Conservation (phyloP, 2,113 vertebrate genomes). For the Sterrhoptilus dennistouni region DNA sequence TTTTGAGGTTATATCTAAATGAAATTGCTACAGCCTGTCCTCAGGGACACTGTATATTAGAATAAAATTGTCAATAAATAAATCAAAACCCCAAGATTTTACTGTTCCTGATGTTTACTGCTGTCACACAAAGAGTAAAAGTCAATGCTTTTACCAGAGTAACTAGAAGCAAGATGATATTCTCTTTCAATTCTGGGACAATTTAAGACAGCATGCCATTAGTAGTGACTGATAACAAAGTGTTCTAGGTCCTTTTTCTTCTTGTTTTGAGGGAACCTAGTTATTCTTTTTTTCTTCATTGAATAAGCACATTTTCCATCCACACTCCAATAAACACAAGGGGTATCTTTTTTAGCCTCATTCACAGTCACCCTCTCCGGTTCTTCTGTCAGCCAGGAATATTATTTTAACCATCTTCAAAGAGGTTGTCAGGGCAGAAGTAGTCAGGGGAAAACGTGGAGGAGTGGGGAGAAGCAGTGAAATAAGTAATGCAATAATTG, state of each 20-base stretch:
- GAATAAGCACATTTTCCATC: neutral
- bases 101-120: neutral
- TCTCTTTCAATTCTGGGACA: neutral
- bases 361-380: neutral
- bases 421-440: conserved; percentile 56
- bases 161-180: neutral
- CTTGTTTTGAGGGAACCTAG: neutral
- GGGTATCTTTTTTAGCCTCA: neutral
- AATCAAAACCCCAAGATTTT: neutral
- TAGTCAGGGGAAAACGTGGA: neutral
- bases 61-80: neutral
- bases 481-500: conserved; percentile 73
- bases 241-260: neutral
- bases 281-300: neutral
- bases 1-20: neutral
- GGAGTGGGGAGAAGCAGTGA: neutral
- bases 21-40: neutral
- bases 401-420: conserved; percentile 81
- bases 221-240: neutral
- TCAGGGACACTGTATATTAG: neutral
- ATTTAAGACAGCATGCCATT: neutral
- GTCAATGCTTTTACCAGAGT: neutral
- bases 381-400: conserved; percentile 53
- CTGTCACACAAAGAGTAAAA: neutral
- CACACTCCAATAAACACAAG: neutral